Evolutionary conservation across 2,113 vertebrate species (phyloP).

Genomic region (Semnopithecus entellus): DNA sequence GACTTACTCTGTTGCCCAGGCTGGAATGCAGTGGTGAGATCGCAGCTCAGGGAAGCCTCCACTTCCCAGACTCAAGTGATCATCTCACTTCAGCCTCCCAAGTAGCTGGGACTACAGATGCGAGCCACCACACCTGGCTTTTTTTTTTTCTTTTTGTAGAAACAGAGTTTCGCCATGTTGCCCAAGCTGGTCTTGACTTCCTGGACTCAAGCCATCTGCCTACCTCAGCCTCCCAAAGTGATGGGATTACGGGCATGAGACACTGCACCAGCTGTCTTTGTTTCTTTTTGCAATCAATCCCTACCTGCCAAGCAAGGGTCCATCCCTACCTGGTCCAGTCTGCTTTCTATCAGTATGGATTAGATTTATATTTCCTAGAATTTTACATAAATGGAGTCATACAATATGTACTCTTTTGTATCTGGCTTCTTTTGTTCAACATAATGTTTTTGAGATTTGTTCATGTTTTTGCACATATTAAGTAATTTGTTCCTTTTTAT

Average conservation of each 20-base stretch:
- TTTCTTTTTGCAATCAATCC: neutral
- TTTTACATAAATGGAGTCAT: neutral
- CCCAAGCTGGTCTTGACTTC: neutral
- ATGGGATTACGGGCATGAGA: neutral
- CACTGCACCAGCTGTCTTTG: neutral
- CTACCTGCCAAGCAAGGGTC: neutral
- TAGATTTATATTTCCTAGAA: conserved; percentile 1
- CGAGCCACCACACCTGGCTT: neutral
- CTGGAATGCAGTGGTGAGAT: neutral
- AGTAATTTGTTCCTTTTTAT: neutral
- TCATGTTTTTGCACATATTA: neutral
- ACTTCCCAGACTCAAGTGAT: neutral
- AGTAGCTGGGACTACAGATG: neutral
- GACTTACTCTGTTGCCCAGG: neutral
- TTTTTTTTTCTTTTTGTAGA: neutral
- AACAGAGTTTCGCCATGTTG: neutral
- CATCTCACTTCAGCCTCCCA: neutral
- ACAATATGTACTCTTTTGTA: neutral
- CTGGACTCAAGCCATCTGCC: neutral
- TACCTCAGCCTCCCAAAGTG: neutral
- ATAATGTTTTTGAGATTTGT: neutral
- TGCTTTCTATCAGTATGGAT: neutral
- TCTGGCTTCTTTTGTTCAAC: neutral
- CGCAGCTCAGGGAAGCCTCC: neutral
- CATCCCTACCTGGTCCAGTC: neutral